These are phyloP conservation scores for Fistularia commersonii DNA, from an alignment of 2,797 vertebrate species.

Conservation along the genomic window DNA sequence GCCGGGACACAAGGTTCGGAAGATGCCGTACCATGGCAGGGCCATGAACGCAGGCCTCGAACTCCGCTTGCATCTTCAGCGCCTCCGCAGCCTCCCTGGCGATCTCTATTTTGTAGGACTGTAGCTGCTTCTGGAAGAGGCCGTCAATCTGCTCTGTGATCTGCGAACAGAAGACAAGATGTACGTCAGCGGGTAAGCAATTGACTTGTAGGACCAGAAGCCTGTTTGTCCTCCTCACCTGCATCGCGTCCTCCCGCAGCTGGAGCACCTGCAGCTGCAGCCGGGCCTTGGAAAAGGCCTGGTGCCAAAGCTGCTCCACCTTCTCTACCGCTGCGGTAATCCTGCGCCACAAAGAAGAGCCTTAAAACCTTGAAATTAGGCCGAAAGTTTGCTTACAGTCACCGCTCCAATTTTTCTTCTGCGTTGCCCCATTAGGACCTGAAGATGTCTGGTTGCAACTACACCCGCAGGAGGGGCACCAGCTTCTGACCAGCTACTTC, in stretches of 20 bases:
- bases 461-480: too few species aligned
- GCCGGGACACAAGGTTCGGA: too few species aligned
- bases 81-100: slow-evolving; percentile 52
- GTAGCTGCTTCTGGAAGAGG: slow-evolving; percentile 61
- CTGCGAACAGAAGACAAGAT: slow-evolving; percentile 37
- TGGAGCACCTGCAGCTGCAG: slow-evolving; percentile 63
- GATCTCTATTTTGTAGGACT: slow-evolving; percentile 54
- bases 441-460: too few species aligned
- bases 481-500: too few species aligned
- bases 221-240: slow-evolving; percentile 48
- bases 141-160: slow-evolving; percentile 63
- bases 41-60: slow-evolving; percentile 56
- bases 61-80: slow-evolving; percentile 42
- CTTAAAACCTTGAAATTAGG: background rate
- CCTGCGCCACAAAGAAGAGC: too few species aligned
- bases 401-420: too few species aligned
- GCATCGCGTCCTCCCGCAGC: slow-evolving; percentile 54
- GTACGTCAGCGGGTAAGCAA: background rate
- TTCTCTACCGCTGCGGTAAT: slow-evolving; percentile 72
- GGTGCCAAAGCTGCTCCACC: slow-evolving; percentile 76
- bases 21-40: slow-evolving; percentile 66
- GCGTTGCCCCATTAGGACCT: too few species aligned
- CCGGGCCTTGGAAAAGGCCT: slow-evolving; percentile 60
- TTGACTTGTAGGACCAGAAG: too few species aligned
- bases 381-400: too few species aligned